A percentile compares a stretch with the other conserved stretches of the same genome.
phyloP scores from a whole-genome alignment of 2,113 vertebrate genomes.

The Pachyramphus minor region DNA sequence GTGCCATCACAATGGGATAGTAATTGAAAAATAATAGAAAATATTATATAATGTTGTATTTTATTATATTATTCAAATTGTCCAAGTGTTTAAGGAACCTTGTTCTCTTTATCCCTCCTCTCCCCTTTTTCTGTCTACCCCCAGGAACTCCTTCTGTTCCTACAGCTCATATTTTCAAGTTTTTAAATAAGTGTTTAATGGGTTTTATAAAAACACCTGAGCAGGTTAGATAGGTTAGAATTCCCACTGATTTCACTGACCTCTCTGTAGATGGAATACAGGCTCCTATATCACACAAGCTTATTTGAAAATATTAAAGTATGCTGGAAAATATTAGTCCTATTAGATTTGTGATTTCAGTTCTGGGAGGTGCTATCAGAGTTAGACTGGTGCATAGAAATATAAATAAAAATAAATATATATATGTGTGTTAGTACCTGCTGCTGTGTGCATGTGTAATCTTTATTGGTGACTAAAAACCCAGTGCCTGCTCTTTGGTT shows the following conservation, averaged over 20 bases:
- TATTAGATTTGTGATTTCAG: not conserved
- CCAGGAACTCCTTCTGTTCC: not conserved
- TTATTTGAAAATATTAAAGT: not conserved
- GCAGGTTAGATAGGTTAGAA: conserved; percentile 40
- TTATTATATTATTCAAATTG: not conserved
- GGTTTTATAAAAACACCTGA: conserved; percentile 51
- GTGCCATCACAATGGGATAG: not conserved
- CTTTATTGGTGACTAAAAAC: conserved; percentile 32
- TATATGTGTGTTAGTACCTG: not conserved
- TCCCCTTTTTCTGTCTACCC: not conserved
- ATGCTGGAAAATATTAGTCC: not conserved
- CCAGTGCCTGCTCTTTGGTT: conserved; percentile 47
- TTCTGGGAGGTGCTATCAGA: not conserved
- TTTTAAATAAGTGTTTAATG: conserved; percentile 37
- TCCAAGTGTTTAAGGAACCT: not conserved
- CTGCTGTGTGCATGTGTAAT: not conserved
- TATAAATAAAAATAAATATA: not conserved
- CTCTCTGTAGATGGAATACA: not conserved
- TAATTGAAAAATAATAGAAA: not conserved
- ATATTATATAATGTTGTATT: not conserved
- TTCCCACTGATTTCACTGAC: conserved; percentile 40
- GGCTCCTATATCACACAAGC: not conserved
- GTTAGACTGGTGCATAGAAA: not conserved
- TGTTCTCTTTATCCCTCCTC: not conserved
- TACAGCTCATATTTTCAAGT: not conserved